Evolutionary conservation across 2,888 invertebrate genomes (phyloP), one percentile per base, ranked within the genome.

Genomic region (Trachelus iudaicus): DNA sequence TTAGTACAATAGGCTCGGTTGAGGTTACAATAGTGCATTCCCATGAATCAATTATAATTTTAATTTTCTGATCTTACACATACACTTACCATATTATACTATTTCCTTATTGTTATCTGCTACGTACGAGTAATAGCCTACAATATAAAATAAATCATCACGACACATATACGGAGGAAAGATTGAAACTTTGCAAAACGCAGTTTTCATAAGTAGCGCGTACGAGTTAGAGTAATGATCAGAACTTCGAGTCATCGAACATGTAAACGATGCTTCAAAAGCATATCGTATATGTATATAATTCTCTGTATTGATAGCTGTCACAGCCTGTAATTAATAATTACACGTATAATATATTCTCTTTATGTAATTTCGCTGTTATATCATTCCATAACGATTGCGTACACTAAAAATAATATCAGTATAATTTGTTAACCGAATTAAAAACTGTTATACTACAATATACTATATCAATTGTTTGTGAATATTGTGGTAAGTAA

Each of bases 271-370:
- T 30, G 69, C 75, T 77, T 74, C 35, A 12, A 74, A 77, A 69
- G 12, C 69, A 74, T 77, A 34, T n/a, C 34, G 73, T 23, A n/a
- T 75, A 35, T 73, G 40, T 74, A 33, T 11, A 75, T 56, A 40
- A 68, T 33, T n/a, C 69, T 37, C 35, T 75, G 75, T 77, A 71
- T 69, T 37, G 40, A 69, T 40, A 75, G 75, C 37, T 77, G 73
- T 75, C 74, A 69, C 69, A 75, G 30, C 74, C 34, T 77, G 73
- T 77, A 77, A 77, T 73, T 73, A 77, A 69, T 33, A 69, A 56
- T 34, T 77, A 69, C 12, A 40, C 12, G 71, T 69, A 12, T 77
- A 68, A 56, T 31, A 71, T 31, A 71, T 71, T 30, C 71, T 56
- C 56, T 33, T n/a, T 40, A 56, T 30, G 9, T 75, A 37, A 9